Evolutionary conservation across 2,888 invertebrate genomes (phyloP).

Genomic region (Dascillus cervinus): DNA sequence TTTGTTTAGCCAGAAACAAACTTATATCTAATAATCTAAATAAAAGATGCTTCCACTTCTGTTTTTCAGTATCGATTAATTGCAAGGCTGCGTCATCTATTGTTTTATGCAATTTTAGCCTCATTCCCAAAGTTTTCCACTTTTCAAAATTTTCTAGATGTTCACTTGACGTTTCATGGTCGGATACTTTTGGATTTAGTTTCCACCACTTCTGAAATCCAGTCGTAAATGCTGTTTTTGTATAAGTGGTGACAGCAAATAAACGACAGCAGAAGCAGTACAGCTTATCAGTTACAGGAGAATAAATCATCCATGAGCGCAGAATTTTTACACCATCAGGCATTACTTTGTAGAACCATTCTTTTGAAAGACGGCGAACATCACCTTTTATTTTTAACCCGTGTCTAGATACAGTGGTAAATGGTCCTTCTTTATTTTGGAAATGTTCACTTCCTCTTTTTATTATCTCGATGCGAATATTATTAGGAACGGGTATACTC

Average conservation of each 20-base stretch:
- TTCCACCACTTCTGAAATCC: slow-evolving; percentile 15
- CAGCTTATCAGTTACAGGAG: slow-evolving; percentile 3
- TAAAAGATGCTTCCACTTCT: slow-evolving; percentile 9
- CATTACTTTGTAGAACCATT: slow-evolving; percentile 6
- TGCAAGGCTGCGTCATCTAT: slow-evolving; percentile 8
- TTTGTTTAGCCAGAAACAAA: slow-evolving; percentile 3
- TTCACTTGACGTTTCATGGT: slow-evolving; percentile 8
- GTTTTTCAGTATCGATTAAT: slow-evolving; percentile 9
- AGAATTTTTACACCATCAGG: slow-evolving; percentile 6
- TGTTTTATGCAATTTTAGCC: slow-evolving; percentile 8
- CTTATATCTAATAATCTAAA: slow-evolving; percentile 1
- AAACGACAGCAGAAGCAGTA: slow-evolving; percentile 5
- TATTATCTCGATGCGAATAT: no score
- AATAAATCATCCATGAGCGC: slow-evolving; percentile 13
- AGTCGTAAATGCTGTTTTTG: no score
- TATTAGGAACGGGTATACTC: no score
- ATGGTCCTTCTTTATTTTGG: slow-evolving; percentile 2
- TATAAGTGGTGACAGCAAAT: no score
- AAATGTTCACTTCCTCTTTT: slow-evolving; percentile 2
- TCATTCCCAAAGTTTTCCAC: slow-evolving; percentile 10
- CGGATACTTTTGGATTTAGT: slow-evolving; percentile 13
- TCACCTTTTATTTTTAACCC: slow-evolving; percentile 2
- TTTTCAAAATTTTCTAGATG: slow-evolving; percentile 10
- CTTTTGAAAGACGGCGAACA: slow-evolving; percentile 4
- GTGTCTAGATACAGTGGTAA: slow-evolving; percentile 1